A percentile compares a stretch with the other conserved stretches of the same genome.
Evolutionary conservation across 2,888 invertebrate genomes (phyloP).

Genomic region (Diogma glabrata): DNA sequence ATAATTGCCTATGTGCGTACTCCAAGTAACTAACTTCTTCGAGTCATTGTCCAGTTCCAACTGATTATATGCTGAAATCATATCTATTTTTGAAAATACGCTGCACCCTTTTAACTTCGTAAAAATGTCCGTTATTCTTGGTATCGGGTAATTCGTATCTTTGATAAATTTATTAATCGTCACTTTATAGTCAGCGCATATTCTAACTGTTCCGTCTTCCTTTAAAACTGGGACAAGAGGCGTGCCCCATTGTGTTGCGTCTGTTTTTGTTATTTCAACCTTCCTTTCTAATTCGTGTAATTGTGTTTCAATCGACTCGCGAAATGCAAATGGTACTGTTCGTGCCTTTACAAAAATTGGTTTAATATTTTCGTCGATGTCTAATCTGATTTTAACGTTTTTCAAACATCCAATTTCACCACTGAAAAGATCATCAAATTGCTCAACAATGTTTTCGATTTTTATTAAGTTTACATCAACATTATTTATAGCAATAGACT

Average conservation of each 20-base stretch:
- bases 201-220: neutral
- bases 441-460: too few relatives aligned
- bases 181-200: neutral
- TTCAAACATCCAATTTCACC: too few relatives aligned
- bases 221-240: constrained; percentile 4
- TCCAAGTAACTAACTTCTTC: constrained; percentile 17
- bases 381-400: too few relatives aligned
- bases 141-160: neutral
- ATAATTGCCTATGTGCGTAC: constrained; percentile 14
- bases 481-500: too few relatives aligned
- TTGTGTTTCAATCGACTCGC: too few relatives aligned
- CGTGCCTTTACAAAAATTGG: too few relatives aligned
- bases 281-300: too few relatives aligned
- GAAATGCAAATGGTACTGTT: too few relatives aligned
- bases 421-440: too few relatives aligned
- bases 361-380: too few relatives aligned
- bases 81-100: neutral
- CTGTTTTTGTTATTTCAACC: neutral
- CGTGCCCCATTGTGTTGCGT: neutral
- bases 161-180: neutral
- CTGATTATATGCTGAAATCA: constrained; percentile 14
- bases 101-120: neutral
- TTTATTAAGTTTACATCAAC: too few relatives aligned
- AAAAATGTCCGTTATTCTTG: neutral
- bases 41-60: constrained; percentile 10